Evolutionary conservation across 2,113 vertebrate genomes (phyloP), one percentile per base, ranked within the genome.

Genomic region (Capricornis sumatraensis): DNA sequence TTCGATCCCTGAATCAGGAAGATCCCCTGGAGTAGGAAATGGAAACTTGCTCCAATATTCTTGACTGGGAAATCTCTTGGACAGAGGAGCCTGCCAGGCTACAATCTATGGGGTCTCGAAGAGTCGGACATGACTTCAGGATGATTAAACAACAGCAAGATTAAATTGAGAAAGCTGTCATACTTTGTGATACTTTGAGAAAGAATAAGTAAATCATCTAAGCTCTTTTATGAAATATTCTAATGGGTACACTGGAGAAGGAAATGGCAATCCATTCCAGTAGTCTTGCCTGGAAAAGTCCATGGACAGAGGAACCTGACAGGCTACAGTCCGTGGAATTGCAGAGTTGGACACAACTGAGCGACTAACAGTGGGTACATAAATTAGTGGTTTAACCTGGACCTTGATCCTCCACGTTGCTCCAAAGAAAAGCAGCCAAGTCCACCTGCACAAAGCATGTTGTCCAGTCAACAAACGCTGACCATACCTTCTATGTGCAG

Each of bases 161-260:
- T 88, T 94, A 52, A 53, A 86, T 81, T 94, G 83, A 87, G 78
- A 89, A 89, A 79, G 17, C 9, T 2, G 3, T 40, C 8, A 25
- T 45, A 27, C 15, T 27, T 15, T 12, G 40, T 76, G 19, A 76
- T 82, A n/a, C 12, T 95, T 87, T 19, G 16, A 60, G 17, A 78
- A 97, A 88, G 28, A 52, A 43, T 85, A 94, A 57, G 14, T 62
- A 92, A 96, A 85, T 74, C 10, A 93, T 36, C 81, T 78, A 57
- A 78, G 30, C 2, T 45, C 50, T 86, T 89, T 71, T 57, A 86
- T 40, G 86, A 92, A 95, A 90, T 45, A 19, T 43, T 85, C 45
- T 52, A 30, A 40, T 15, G 40, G 45, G n/a, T 82, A 11, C 10
- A 50, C 27, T 40, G 67, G 67, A 74, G 36, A 74, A 74, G 36